Evolutionary conservation across 2,888 invertebrate genomes (phyloP).

Genomic region (Brassicogethes aeneus): DNA sequence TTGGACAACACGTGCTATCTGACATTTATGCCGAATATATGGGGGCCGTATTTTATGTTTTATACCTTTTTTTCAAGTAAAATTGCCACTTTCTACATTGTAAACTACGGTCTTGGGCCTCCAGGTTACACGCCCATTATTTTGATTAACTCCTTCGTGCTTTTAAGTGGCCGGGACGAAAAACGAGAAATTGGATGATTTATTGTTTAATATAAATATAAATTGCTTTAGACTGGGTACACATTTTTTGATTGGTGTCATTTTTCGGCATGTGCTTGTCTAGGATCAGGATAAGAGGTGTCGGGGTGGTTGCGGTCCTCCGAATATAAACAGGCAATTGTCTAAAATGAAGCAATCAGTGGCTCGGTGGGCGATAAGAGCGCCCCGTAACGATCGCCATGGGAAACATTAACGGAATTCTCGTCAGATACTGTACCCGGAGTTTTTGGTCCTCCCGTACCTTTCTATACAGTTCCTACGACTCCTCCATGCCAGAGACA

Average conservation of each 20-base stretch:
- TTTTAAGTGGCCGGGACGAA: too few relatives aligned
- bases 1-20: conserved; percentile 38
- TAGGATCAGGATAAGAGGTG: too few relatives aligned
- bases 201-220: too few relatives aligned
- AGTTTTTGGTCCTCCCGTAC: neutral
- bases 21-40: conserved; percentile 38
- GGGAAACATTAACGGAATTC: conserved; percentile 45
- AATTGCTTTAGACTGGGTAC: too few relatives aligned
- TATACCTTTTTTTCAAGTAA: conserved; percentile 27
- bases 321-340: conserved; percentile 46
- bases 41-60: conserved; percentile 34
- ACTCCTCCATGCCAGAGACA: neutral
- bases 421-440: conserved; percentile 41
- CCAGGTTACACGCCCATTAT: conserved; percentile 15
- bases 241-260: too few relatives aligned
- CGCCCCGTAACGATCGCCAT: conserved; percentile 41
- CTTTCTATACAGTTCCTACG: neutral
- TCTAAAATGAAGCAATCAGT: conserved; percentile 46
- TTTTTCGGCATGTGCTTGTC: too few relatives aligned
- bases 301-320: too few relatives aligned
- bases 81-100: conserved; percentile 19
- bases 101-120: conserved; percentile 14
- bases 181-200: too few relatives aligned
- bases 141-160: conserved; percentile 19
- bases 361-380: conserved; percentile 39